Evolutionary conservation across 2,888 invertebrate species (phyloP).

Genomic region (Desoria tigrina): DNA sequence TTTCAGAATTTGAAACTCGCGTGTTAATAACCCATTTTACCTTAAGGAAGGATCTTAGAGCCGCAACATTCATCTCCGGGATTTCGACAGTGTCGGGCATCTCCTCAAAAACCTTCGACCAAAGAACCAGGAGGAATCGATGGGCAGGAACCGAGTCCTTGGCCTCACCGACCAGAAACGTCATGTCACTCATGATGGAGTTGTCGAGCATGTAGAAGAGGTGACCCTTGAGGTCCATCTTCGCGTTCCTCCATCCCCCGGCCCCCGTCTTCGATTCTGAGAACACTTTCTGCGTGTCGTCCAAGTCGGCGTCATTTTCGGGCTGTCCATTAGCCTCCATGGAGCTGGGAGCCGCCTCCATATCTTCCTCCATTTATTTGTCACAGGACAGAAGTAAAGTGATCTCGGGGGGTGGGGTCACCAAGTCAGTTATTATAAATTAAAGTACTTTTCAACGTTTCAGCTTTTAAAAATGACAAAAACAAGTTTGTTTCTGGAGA

Average conservation of each 20-base stretch:
- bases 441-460: too few relatives aligned
- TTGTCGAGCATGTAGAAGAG: slow-evolving; percentile 45
- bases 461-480: too few relatives aligned
- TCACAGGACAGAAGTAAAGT: too few relatives aligned
- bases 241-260: slow-evolving; percentile 32
- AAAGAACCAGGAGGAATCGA: slow-evolving; percentile 38
- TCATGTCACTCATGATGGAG: slow-evolving; percentile 48
- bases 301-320: slow-evolving; percentile 30
- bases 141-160: slow-evolving; percentile 47
- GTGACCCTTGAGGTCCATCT: slow-evolving; percentile 39
- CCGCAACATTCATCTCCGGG: slow-evolving; percentile 46
- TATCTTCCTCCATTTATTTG: slow-evolving; percentile 4
- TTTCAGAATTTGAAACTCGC: too few relatives aligned
- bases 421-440: too few relatives aligned
- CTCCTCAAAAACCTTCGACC: slow-evolving; percentile 49
- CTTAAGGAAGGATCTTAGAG: slow-evolving; percentile 43
- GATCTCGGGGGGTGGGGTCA: too few relatives aligned
- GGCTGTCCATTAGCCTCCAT: slow-evolving; percentile 37
- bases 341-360: slow-evolving; percentile 29
- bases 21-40: too few relatives aligned
- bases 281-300: slow-evolving; percentile 39
- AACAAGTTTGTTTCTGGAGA: too few relatives aligned
- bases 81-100: slow-evolving; percentile 49
- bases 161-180: slow-evolving; percentile 43
- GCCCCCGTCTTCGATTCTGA: slow-evolving; percentile 3